phyloP scores from a whole-genome alignment of 1,140 invertebrate species.

The Periplaneta americana region DNA sequence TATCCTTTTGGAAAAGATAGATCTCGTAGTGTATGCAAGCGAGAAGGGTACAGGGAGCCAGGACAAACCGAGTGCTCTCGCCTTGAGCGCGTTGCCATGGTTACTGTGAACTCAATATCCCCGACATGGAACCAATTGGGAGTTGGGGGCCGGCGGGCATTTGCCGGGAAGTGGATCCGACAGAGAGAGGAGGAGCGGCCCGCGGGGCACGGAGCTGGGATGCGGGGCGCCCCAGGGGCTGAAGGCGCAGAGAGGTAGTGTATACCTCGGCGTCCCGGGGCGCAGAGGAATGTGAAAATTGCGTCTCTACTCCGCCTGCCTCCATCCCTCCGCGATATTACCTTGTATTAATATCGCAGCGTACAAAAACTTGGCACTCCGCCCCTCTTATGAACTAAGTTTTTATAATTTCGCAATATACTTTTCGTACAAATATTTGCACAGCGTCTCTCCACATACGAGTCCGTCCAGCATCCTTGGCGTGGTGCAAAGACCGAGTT shows the following conservation, averaged over 20 bases:
- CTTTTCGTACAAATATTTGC: background rate
- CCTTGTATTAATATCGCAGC: background rate
- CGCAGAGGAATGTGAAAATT: conserved; percentile 16
- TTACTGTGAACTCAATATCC: conserved; percentile 54
- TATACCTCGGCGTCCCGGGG: background rate
- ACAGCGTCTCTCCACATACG: too few relatives aligned
- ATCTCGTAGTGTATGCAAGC: conserved; percentile 3
- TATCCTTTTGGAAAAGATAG: conserved; percentile 10
- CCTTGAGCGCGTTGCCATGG: conserved; percentile 43
- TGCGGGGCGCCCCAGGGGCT: conserved; percentile 8
- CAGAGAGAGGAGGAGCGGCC: conserved; percentile 17
- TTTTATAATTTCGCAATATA: background rate
- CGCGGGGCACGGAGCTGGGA: background rate
- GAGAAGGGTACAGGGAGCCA: conserved; percentile 17
- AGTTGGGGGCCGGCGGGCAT: conserved; percentile 17
- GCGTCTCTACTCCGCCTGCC: background rate
- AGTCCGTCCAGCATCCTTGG: too few relatives aligned
- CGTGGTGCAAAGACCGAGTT: too few relatives aligned
- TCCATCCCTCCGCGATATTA: background rate
- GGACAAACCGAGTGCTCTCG: conserved; percentile 24
- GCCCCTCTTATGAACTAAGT: background rate
- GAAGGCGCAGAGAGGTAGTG: conserved; percentile 18
- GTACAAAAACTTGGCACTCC: background rate
- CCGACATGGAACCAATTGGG: conserved; percentile 33
- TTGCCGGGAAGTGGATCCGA: conserved; percentile 13